Conservation (phyloP, 2,113 vertebrate species). For the Apaloderma vittatum region DNA sequence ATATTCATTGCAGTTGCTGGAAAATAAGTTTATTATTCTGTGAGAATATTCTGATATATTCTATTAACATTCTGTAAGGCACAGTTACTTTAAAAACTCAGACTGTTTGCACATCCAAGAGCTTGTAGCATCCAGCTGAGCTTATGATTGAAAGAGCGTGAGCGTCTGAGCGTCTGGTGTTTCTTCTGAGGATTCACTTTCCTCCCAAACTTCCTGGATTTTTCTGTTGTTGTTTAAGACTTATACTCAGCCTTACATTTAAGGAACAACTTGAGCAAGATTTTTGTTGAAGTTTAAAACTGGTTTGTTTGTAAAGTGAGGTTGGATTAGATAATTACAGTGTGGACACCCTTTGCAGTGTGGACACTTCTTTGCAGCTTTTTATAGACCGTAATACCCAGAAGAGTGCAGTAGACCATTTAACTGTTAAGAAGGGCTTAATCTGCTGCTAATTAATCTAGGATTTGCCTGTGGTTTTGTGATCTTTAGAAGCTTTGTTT, state of each 20-base stretch:
- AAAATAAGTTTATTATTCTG: neutral
- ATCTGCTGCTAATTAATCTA: neutral
- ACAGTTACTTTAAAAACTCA: neutral
- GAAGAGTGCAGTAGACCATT: neutral
- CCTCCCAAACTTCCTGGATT: neutral
- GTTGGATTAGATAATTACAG: neutral
- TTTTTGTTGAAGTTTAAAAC: neutral
- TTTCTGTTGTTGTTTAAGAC: neutral
- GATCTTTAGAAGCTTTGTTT: neutral
- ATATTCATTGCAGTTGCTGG: neutral
- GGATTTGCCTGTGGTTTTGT: neutral
- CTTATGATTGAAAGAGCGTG: neutral
- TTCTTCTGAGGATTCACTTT: neutral
- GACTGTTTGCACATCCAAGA: neutral
- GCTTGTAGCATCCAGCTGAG: neutral
- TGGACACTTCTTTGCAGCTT: neutral
- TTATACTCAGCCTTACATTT: neutral
- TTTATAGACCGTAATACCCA: neutral
- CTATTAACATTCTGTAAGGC: neutral
- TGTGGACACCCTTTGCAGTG: neutral
- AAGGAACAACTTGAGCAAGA: neutral
- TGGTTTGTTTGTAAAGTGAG: neutral
- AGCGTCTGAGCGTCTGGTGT: neutral
- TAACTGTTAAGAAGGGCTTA: neutral
- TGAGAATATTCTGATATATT: neutral